Percentiles rank a stretch among this genome's conserved stretches.
Evolutionary conservation across 2,113 vertebrate genomes (phyloP).

Genomic region (Corythornis cristatus): DNA sequence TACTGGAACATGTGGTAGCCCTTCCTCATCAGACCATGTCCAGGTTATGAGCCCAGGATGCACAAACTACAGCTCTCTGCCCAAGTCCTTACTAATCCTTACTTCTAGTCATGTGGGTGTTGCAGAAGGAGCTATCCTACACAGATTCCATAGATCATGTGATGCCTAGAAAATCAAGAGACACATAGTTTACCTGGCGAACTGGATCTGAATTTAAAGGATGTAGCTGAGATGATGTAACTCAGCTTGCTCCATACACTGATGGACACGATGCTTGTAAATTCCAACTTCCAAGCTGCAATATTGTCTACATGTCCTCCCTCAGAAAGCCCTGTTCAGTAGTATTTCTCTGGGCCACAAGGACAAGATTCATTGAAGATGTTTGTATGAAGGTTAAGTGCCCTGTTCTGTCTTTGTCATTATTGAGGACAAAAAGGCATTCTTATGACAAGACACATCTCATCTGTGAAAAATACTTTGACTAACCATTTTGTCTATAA

Average conservation of each 20-base stretch:
- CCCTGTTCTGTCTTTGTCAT: fast-evolving
- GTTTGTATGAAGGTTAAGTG: not conserved
- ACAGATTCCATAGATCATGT: not conserved
- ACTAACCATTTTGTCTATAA: not conserved
- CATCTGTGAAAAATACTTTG: not conserved
- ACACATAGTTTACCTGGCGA: not conserved
- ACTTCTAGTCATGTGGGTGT: not conserved
- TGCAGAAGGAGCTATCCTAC: not conserved
- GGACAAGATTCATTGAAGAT: not conserved
- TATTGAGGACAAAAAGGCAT: not conserved
- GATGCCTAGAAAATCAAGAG: not conserved
- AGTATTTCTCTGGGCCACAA: not conserved
- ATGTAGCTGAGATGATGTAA: not conserved
- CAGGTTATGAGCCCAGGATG: not conserved
- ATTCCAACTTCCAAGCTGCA: not conserved
- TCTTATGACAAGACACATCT: not conserved
- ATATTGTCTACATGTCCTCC: not conserved
- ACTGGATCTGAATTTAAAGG: not conserved
- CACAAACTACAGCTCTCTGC: not conserved
- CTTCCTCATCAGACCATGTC: not conserved
- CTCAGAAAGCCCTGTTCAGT: not conserved
- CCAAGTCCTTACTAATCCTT: not conserved
- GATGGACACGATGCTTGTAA: not conserved
- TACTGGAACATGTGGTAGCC: not conserved
- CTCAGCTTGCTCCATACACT: not conserved